These are phyloP conservation scores for Alaudala cheleensis DNA, from an alignment of 2,113 vertebrate species.

Conservation along the genomic window DNA sequence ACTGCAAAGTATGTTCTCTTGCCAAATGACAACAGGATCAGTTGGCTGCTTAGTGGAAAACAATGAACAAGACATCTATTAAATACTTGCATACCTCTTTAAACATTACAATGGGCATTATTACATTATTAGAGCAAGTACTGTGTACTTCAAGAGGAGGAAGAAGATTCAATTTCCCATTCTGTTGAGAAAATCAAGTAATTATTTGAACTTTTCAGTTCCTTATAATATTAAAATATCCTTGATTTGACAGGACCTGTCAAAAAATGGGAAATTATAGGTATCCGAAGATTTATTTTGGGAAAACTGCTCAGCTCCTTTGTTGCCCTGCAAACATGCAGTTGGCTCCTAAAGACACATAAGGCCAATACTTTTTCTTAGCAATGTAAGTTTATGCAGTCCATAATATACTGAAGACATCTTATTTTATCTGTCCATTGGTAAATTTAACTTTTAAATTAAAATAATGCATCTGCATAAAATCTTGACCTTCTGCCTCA, in stretches of 20 bases:
- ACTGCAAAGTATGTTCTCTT: accelerated
- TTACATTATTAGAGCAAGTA: not conserved
- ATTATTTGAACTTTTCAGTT: not conserved
- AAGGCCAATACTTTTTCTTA: not conserved
- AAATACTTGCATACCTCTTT: not conserved
- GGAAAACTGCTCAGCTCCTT: not conserved
- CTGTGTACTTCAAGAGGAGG: not conserved
- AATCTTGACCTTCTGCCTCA: not conserved
- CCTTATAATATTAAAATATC: not conserved
- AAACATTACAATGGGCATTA: not conserved
- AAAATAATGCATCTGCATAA: not conserved
- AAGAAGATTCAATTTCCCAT: not conserved
- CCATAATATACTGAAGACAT: not conserved
- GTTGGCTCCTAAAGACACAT: not conserved
- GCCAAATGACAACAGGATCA: not conserved
- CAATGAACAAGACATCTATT: not conserved
- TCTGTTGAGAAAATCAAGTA: not conserved
- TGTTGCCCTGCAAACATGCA: not conserved
- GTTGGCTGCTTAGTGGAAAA: not conserved
- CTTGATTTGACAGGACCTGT: not conserved
- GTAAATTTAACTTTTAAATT: not conserved
- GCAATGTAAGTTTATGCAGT: not conserved
- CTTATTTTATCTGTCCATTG: not conserved
- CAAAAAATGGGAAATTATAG: not conserved
- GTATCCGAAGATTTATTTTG: not conserved